Conservation (phyloP, 2,888 invertebrate species). For the Crepidodera aurea region DNA sequence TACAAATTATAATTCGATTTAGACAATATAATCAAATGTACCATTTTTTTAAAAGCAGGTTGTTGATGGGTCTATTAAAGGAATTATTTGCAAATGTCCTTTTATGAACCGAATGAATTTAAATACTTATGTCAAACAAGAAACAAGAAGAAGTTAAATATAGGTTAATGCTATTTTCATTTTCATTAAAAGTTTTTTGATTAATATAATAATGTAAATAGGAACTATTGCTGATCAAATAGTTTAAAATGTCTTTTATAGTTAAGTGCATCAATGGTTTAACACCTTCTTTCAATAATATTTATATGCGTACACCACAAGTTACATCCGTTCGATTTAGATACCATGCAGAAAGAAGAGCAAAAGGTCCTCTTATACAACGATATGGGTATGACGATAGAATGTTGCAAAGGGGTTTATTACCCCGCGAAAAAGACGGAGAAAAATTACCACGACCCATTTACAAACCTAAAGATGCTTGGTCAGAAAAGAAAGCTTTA, state of each 20-base stretch:
- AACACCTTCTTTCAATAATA: slow-evolving; percentile 16
- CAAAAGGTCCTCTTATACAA: slow-evolving; percentile 68
- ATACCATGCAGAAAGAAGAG: slow-evolving; percentile 70
- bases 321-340: slow-evolving; percentile 63
- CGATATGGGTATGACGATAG: slow-evolving; percentile 77
- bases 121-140: too few species aligned
- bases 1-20: too few species aligned
- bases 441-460: slow-evolving; percentile 70
- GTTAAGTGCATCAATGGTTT: not conserved
- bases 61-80: too few species aligned
- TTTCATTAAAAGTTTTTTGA: too few species aligned
- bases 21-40: too few species aligned
- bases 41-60: too few species aligned
- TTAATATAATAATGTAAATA: too few species aligned
- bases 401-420: slow-evolving; percentile 71
- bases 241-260: not conserved
- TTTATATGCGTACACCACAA: slow-evolving; percentile 54
- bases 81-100: too few species aligned
- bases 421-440: slow-evolving; percentile 71
- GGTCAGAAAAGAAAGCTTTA: slow-evolving; percentile 79
- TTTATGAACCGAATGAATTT: too few species aligned
- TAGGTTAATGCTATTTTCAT: too few species aligned
- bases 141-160: too few species aligned
- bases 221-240: too few species aligned
- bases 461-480: slow-evolving; percentile 77